Conservation (phyloP, 2,888 invertebrate species). For the Sepioteuthis lessoniana region DNA sequence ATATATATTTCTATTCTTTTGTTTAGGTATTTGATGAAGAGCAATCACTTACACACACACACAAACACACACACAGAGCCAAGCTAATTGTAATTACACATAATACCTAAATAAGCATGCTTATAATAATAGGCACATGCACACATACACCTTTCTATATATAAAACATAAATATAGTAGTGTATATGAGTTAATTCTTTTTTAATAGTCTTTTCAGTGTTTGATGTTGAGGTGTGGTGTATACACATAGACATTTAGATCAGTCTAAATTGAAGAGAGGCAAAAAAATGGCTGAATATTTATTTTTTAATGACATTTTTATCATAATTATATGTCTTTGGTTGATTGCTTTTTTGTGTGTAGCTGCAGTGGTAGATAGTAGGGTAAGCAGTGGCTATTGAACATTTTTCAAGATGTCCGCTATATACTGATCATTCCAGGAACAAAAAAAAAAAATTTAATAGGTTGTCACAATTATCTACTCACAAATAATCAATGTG, state of each 20-base stretch:
- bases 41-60: neutral
- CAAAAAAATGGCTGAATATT: constrained; percentile 33
- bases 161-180: constrained; percentile 4
- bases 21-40: too few relatives aligned
- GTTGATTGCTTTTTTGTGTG: neutral
- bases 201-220: constrained; percentile 2
- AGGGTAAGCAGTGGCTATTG: neutral
- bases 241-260: neutral
- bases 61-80: neutral
- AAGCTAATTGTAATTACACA: neutral
- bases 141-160: neutral
- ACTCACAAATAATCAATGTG: neutral
- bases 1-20: too few relatives aligned
- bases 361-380: neutral
- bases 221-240: constrained; percentile 23
- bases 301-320: constrained; percentile 33
- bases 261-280: constrained; percentile 33
- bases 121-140: neutral
- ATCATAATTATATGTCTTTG: neutral
- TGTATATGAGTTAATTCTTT: neutral
- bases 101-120: neutral
- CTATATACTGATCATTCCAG: neutral
- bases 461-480: constrained; percentile 1
- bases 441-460: neutral
- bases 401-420: neutral